phyloP scores from a whole-genome alignment of 1,140 invertebrate genomes.

The Phocides pigmalion region DNA sequence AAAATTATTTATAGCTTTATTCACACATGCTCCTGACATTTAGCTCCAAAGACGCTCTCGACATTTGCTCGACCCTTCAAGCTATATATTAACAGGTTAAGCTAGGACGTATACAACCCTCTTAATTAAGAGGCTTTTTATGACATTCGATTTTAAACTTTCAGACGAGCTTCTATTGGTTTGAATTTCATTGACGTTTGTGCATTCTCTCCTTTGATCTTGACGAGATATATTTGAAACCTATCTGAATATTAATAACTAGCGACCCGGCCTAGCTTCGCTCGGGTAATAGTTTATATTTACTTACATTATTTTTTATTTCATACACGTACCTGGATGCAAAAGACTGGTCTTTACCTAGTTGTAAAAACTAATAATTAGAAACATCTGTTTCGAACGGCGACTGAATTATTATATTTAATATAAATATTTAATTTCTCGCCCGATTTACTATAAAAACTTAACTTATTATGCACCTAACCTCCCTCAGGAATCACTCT shows the following conservation, averaged over 20 bases:
- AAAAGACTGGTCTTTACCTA: too few relatives aligned
- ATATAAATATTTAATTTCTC: too few relatives aligned
- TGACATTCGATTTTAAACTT: background rate
- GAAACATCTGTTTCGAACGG: too few relatives aligned
- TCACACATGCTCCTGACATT: conserved; percentile 38
- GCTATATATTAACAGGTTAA: conserved; percentile 13
- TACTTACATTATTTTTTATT: too few relatives aligned
- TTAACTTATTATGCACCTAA: too few relatives aligned
- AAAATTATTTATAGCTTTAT: conserved; percentile 35
- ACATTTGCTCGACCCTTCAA: conserved; percentile 30
- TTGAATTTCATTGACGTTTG: background rate
- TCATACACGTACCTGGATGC: too few relatives aligned
- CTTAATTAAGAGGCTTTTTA: conserved; percentile 3
- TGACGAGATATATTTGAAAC: background rate
- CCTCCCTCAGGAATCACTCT: too few relatives aligned
- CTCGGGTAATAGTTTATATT: too few relatives aligned
- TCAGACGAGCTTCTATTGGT: background rate
- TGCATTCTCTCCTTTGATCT: background rate
- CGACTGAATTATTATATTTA: too few relatives aligned
- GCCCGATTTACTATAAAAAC: too few relatives aligned
- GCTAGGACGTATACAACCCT: conserved; percentile 8
- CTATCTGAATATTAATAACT: background rate
- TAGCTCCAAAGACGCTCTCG: conserved; percentile 33
- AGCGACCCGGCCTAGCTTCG: too few relatives aligned
- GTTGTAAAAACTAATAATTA: too few relatives aligned